These are phyloP conservation scores for Ptiloglossa arizonensis DNA, from an alignment of 1,140 invertebrate genomes.

Conservation along the genomic window DNA sequence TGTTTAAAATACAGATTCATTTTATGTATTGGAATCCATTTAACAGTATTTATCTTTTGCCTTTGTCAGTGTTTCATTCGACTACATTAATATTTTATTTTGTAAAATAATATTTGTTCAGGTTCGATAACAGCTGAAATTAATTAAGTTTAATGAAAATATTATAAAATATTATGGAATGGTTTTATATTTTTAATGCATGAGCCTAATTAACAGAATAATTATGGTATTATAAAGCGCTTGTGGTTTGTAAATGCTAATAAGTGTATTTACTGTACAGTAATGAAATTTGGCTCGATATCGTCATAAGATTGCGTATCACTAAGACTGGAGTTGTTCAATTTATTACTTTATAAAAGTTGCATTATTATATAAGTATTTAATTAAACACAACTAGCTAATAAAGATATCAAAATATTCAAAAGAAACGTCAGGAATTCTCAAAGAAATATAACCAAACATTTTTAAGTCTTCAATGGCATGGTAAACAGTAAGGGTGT, in stretches of 20 bases:
- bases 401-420: constrained; percentile 24
- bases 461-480: not conserved
- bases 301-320: not conserved
- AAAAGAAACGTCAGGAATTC: not conserved
- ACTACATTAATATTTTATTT: constrained; percentile 3
- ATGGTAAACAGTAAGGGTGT: not conserved
- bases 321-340: constrained; percentile 28
- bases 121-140: not conserved
- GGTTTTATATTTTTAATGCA: constrained; percentile 7
- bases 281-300: constrained; percentile 6
- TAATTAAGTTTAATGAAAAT: constrained; percentile 10
- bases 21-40: not conserved
- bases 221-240: not conserved
- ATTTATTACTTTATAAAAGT: constrained; percentile 6
- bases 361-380: constrained; percentile 10
- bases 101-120: not conserved
- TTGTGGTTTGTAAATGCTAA: not conserved
- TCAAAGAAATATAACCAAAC: constrained; percentile 16
- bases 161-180: not conserved
- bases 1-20: constrained; percentile 5
- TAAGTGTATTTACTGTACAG: constrained; percentile 8
- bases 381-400: constrained; percentile 9
- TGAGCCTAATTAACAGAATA: constrained; percentile 27
- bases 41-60: not conserved
- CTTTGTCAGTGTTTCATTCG: not conserved